These are phyloP conservation scores for Corythornis madagascariensis DNA, from an alignment of 2,113 vertebrate genomes.

Conservation along the genomic window DNA sequence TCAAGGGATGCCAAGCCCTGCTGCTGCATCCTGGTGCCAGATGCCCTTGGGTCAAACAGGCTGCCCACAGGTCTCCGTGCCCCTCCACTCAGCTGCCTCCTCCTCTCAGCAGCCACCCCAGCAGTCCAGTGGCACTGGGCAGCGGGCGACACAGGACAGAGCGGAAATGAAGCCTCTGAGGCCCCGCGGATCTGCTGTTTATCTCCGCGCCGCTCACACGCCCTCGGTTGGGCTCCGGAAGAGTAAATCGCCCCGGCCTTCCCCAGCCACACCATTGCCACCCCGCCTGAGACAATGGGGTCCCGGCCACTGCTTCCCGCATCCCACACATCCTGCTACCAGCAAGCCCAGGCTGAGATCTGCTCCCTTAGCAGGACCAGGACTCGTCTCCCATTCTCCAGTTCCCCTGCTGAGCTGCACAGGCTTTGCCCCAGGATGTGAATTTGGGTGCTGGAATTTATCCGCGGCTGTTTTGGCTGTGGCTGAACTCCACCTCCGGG, in stretches of 20 bases:
- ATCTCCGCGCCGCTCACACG: background rate
- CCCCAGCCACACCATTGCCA: background rate
- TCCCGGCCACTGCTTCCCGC: background rate
- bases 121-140: background rate
- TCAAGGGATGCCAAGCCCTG: background rate
- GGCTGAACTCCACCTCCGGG: slow-evolving; percentile 49
- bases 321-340: background rate
- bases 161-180: background rate
- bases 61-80: fast-evolving
- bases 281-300: background rate
- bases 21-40: background rate
- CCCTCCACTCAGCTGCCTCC: background rate
- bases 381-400: fast-evolving
- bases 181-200: background rate
- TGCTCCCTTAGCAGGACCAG: background rate
- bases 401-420: background rate
- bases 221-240: background rate
- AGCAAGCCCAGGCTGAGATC: background rate
- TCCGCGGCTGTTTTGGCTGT: slow-evolving; percentile 22
- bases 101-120: background rate
- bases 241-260: background rate
- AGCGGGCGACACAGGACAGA: background rate
- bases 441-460: slow-evolving; percentile 50
- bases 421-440: slow-evolving; percentile 10
- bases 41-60: background rate